phyloP scores from a whole-genome alignment of 2,113 vertebrate species.

The Hippolais icterina region DNA sequence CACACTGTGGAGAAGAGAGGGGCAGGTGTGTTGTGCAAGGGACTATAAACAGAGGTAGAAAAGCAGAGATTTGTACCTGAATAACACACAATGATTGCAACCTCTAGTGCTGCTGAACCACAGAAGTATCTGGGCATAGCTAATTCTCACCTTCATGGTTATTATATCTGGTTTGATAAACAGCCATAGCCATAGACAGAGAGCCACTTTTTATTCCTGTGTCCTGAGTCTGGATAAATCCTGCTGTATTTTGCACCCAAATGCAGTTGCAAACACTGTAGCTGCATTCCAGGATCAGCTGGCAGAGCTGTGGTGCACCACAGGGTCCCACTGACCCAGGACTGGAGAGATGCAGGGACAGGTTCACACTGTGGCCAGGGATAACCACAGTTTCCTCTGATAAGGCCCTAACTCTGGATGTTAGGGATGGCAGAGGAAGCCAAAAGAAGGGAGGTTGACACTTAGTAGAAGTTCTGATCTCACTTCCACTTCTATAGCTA shows the following conservation, averaged over 20 bases:
- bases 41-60: background rate
- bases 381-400: background rate
- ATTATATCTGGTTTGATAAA: background rate
- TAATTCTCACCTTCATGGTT: background rate
- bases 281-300: background rate
- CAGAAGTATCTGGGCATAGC: background rate
- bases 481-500: accelerated
- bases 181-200: background rate
- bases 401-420: background rate
- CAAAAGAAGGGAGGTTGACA: background rate
- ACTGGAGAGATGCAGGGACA: background rate
- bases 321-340: background rate
- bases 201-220: background rate
- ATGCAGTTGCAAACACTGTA: background rate
- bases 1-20: accelerated
- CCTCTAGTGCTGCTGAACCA: background rate
- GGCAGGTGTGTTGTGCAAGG: background rate
- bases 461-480: background rate
- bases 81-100: background rate
- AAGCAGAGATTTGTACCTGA: background rate
- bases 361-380: background rate
- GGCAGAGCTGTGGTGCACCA: background rate
- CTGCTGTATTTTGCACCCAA: background rate
- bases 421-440: background rate
- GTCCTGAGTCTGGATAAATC: background rate